Base-by-base conservation (phyloP, 2,113 vertebrate species). In the Gambusia holbrooki region DNA sequence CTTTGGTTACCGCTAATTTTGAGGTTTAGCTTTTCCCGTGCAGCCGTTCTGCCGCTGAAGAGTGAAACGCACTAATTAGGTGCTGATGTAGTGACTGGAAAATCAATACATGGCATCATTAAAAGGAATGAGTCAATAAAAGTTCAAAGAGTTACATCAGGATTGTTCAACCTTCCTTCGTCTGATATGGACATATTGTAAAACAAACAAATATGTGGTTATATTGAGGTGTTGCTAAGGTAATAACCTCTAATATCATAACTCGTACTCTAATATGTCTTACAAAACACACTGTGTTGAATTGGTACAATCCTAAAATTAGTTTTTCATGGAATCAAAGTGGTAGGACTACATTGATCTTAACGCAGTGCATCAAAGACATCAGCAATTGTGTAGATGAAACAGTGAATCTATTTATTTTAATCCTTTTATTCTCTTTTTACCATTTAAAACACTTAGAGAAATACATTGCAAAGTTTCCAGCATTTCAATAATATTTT, bases 71-170 rank as follows among this genome's bases (percentile, higher is more conserved):
- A 48, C 70, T 83, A 66, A 82, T 80, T 60, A 68, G 10, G 73
- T 25, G 32, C 51, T 81, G 69, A 74, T 82, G 54, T 79, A 77
- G 80, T 68, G 69, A 82, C 62, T 37, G 22, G 61, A 65, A n/a
- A 82, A 87, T 77, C 81, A 69, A 81, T 82, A 73, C 76, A 42
- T 37, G 37, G 28, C 58, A 29, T 27, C 25, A 67, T 82, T 45
- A 71, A 77, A 35, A 12, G 14, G 28, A 69, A 63, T 2, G 29
- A 76, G 72, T 86, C 88, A 70, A 87, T 84, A 82, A 82, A 84
- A 78, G 82, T 66, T 86, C 15, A 66, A 77, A 72, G 37, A 51
- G 51, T 80, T 87, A 84, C 81, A 88, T 65, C 29, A 63, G 69
- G 71, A 66, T 62, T 51, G 60, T 45, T 61, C 63, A 64, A 12